Conservation (phyloP, 2,113 vertebrate genomes). For the Corvus cornix region DNA sequence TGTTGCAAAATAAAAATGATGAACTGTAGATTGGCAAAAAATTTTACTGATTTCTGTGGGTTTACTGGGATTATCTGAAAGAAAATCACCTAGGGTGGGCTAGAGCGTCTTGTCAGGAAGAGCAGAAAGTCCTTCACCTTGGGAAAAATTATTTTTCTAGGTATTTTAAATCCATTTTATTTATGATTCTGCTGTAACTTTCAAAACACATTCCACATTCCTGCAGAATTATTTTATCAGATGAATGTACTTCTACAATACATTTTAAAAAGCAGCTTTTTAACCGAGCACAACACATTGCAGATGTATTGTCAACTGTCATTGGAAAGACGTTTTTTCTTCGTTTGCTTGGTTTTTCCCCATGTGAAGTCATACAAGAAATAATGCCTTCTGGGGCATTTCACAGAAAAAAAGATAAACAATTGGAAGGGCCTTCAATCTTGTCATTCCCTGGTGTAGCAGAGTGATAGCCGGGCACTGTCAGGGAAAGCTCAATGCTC, state of each 20-base stretch:
- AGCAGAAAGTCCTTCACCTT: neutral
- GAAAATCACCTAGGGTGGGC: neutral
- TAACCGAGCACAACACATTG: neutral
- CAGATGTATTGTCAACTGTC: neutral
- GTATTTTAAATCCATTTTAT: neutral
- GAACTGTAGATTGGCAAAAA: neutral
- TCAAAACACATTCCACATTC: neutral
- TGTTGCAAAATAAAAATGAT: neutral
- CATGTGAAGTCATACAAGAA: constrained; percentile 26
- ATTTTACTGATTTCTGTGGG: neutral
- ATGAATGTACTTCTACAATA: neutral
- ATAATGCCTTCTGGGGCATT: constrained; percentile 29
- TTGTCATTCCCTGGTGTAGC: neutral
- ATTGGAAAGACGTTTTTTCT: neutral
- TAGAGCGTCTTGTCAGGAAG: neutral
- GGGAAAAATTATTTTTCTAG: neutral
- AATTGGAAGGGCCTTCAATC: constrained; percentile 26
- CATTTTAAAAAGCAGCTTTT: neutral
- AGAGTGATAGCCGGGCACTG: neutral
- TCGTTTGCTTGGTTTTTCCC: neutral
- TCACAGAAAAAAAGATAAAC: neutral
- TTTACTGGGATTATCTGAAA: neutral
- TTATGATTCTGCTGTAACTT: neutral
- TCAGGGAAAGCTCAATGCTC: neutral
- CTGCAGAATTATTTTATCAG: neutral